These are phyloP conservation scores for Caenorhabditis japonica DNA, from an alignment of 2,888 invertebrate genomes.

Conservation along the genomic window DNA sequence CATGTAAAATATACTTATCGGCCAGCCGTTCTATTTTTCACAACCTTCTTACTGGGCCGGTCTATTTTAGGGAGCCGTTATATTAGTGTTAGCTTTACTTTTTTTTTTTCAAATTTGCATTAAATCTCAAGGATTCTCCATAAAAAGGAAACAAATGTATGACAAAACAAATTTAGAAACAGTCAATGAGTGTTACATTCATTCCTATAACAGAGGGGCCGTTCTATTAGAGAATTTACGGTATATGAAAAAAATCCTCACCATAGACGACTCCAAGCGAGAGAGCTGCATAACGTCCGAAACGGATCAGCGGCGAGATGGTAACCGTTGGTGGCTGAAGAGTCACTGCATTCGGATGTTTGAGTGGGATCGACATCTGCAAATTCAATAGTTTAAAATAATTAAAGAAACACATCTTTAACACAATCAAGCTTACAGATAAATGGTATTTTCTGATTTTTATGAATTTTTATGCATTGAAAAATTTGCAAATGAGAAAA, in stretches of 20 bases:
- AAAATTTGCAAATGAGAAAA: background rate
- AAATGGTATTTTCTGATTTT: background rate
- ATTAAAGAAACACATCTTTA: background rate
- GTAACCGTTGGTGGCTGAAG: conserved; percentile 74
- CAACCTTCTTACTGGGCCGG: no score
- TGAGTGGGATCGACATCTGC: conserved; percentile 64
- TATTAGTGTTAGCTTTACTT: no score
- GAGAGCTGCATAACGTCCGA: conserved; percentile 73
- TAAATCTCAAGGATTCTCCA: no score
- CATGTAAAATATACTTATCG: no score
- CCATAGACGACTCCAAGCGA: conserved; percentile 74
- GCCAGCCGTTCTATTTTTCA: no score
- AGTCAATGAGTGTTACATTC: no score
- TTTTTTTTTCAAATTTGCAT: no score
- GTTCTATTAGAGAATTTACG: no score
- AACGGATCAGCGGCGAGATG: conserved; percentile 75
- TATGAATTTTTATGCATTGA: background rate
- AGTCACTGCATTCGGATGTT: conserved; percentile 73
- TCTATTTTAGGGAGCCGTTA: no score
- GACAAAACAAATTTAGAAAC: no score
- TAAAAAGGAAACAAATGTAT: no score
- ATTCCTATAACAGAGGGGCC: no score
- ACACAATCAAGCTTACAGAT: background rate
- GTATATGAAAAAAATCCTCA: conserved; percentile 25
- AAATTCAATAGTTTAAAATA: conserved; percentile 5